Evolutionary conservation across 1,140 invertebrate species (phyloP).

Genomic region (Euwallacea similis): DNA sequence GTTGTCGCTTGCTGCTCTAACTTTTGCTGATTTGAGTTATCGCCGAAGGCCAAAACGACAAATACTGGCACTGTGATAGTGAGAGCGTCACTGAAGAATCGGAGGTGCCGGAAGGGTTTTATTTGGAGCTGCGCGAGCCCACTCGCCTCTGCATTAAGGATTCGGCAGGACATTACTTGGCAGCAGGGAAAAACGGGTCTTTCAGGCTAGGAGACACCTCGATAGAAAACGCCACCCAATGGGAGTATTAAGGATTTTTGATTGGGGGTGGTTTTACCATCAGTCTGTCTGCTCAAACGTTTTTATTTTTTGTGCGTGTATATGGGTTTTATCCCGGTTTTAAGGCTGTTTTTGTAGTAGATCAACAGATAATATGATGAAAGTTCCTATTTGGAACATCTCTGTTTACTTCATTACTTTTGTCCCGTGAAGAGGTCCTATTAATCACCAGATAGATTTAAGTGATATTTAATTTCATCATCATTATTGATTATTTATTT

Average conservation of each 20-base stretch:
- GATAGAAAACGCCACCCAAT: constrained; percentile 81
- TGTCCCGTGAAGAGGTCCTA: too few relatives aligned
- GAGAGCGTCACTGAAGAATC: constrained; percentile 86
- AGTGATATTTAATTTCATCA: too few relatives aligned
- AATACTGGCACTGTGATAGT: constrained; percentile 89
- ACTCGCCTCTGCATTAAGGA: constrained; percentile 88
- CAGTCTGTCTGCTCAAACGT: too few relatives aligned
- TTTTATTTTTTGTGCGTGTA: too few relatives aligned
- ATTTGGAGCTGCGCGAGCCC: constrained; percentile 88
- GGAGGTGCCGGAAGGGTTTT: constrained; percentile 85
- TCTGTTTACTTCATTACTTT: too few relatives aligned
- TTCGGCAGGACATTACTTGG: constrained; percentile 77
- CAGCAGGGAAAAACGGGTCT: constrained; percentile 92
- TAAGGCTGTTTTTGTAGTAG: not conserved
- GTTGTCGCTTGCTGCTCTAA: not conserved
- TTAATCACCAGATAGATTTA: too few relatives aligned
- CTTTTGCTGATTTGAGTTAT: constrained; percentile 26
- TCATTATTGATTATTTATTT: too few relatives aligned
- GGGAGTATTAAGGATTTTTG: constrained; percentile 78
- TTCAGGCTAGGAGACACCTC: constrained; percentile 83
- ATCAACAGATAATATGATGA: too few relatives aligned
- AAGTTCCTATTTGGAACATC: too few relatives aligned
- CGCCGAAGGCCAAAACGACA: constrained; percentile 81
- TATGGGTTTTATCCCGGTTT: not conserved
- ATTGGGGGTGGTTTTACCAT: too few relatives aligned